These are phyloP conservation scores for Rhingia rostrata DNA, from an alignment of 2,888 invertebrate genomes.

Conservation along the genomic window DNA sequence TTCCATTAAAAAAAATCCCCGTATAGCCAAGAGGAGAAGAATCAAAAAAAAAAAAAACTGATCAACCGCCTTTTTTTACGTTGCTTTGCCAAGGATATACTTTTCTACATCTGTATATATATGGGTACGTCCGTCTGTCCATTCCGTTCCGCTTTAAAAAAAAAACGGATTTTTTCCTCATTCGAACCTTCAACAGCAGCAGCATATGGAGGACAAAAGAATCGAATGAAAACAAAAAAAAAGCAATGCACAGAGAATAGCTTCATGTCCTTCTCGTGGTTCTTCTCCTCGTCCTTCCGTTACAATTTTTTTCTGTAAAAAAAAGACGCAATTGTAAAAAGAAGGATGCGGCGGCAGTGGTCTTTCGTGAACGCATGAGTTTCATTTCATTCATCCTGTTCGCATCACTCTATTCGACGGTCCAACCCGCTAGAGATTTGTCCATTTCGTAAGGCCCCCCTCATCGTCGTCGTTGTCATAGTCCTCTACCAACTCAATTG, in stretches of 20 bases:
- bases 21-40: constrained; percentile 31
- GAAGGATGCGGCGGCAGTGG: constrained; percentile 47
- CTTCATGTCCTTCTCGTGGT: constrained; percentile 53
- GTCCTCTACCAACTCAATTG: constrained; percentile 60
- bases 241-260: constrained; percentile 33
- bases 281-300: constrained; percentile 28
- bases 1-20: constrained; percentile 51
- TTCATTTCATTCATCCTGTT: constrained; percentile 67
- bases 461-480: constrained; percentile 8
- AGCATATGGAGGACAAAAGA: constrained; percentile 71
- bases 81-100: constrained; percentile 58
- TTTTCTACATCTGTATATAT: constrained; percentile 44
- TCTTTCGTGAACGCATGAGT: constrained; percentile 60
- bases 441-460: constrained; percentile 55
- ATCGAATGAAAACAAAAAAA: constrained; percentile 27
- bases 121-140: constrained; percentile 68
- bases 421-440: constrained; percentile 7
- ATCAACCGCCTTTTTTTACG: constrained; percentile 60
- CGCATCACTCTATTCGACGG: constrained; percentile 33
- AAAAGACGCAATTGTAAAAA: constrained; percentile 27
- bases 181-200: constrained; percentile 55
- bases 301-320: not conserved
- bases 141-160: constrained; percentile 67
- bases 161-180: constrained; percentile 43
- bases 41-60: constrained; percentile 38